Evolutionary conservation across 2,888 invertebrate genomes (phyloP), one percentile per base, ranked within the genome.

Genomic region (Lasioglossum pauxillum): DNA sequence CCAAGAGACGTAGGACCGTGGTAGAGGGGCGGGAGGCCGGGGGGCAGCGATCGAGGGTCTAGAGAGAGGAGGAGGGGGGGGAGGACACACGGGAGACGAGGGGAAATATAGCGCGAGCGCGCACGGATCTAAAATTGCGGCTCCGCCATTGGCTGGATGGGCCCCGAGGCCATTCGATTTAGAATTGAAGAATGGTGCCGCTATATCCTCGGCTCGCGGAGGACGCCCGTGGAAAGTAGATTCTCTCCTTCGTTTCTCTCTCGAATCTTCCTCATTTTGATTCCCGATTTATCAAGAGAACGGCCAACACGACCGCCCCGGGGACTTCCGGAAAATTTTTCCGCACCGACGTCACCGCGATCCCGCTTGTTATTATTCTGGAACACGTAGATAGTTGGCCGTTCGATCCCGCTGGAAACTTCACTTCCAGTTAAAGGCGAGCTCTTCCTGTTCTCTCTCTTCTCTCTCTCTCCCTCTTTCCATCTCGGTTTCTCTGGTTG

Each of bases 131-230:
- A 93, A 93, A 93, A 92, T 91, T 91, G 89, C 91, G 88, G 83
- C 88, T 82, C 88, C 84, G 89, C 91, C 87, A 93, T 94, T 94
- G 94, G 94, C 84, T 91, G 93, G 90, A 89, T 88, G 91, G 87
- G 90, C 90, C 90, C 90, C 92, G 93, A 93, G 93, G 94, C 94
- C 93, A 92, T 94, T 94, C 92, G 94, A 93, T 94, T 94, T 92
- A 92, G 93, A 93, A 93, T 93, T 91, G 92, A 93, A 93, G 91
- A 94, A 94, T 94, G 93, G 93, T 93, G 93, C 89, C 93, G 91
- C 88, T 86, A 87, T 84, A 89, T 92, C 91, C 89, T 91, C 91
- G 86, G 72, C 80, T 73, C 78, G 72, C 84, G 83, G 91, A 86
- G 85, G 89, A 91, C 85, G 88, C 84, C 86, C 85, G 85, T 91